Percentiles rank a stretch among this genome's conserved stretches.
Evolutionary conservation across 2,888 invertebrate species (phyloP).

Genomic region (Melieria crassipennis): DNA sequence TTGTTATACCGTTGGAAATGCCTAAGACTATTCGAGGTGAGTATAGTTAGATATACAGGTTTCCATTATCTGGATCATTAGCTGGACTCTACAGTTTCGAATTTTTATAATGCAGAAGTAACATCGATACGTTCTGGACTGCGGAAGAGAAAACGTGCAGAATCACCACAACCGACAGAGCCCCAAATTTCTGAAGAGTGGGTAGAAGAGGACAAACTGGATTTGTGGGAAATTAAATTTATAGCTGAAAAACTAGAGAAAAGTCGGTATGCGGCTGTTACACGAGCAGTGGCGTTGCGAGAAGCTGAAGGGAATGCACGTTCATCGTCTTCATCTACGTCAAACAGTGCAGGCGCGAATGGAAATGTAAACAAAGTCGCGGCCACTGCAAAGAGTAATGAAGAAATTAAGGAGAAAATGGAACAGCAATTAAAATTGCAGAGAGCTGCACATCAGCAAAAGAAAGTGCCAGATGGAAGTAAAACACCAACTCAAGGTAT

Average conservation of each 20-base stretch:
- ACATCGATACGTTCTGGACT: constrained; percentile 94
- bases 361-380: constrained; percentile 46
- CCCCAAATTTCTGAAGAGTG: constrained; percentile 95
- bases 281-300: constrained; percentile 74
- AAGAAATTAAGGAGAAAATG: constrained; percentile 88
- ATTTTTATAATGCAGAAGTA: constrained; percentile 72
- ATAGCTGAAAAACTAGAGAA: constrained; percentile 85
- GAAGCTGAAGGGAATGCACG: constrained; percentile 75
- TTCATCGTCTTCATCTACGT: constrained; percentile 42
- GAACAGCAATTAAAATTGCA: constrained; percentile 90
- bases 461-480: constrained; percentile 76
- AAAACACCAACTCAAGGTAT: constrained; percentile 63
- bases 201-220: constrained; percentile 95
- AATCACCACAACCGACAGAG: constrained; percentile 93
- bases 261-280: constrained; percentile 59
- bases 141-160: constrained; percentile 90
- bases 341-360: constrained; percentile 51
- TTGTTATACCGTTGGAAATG: constrained; percentile 92
- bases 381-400: constrained; percentile 66
- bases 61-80: neutral
- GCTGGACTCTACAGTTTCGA: neutral
- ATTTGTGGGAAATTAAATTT: constrained; percentile 95
- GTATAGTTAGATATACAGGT: constrained; percentile 25
- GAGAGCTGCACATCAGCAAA: constrained; percentile 88
- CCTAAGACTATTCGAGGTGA: constrained; percentile 88